Percentiles rank a stretch among this genome's conserved stretches.
Evolutionary conservation across 2,113 vertebrate genomes (phyloP).

Genomic region (Scytalopus superciliaris): DNA sequence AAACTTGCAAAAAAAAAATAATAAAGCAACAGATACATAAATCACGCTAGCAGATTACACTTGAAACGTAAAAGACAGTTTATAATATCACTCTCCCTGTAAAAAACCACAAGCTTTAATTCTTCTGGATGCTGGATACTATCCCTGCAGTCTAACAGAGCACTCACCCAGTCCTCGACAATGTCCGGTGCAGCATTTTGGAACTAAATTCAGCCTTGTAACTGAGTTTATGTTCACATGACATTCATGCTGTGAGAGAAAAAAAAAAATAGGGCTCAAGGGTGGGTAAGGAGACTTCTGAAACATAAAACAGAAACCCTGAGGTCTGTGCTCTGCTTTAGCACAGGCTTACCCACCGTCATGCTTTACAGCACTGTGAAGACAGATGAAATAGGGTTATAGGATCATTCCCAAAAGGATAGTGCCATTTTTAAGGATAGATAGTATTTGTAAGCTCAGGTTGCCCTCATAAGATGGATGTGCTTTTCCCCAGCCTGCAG

Average conservation of each 20-base stretch:
- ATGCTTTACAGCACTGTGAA: neutral
- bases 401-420: neutral
- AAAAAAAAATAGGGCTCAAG: neutral
- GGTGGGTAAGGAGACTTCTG: neutral
- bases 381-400: neutral
- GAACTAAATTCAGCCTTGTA: neutral
- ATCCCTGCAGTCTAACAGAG: neutral
- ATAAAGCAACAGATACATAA: neutral
- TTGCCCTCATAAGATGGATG: neutral
- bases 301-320: neutral
- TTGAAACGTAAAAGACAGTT: neutral
- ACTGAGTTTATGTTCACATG: neutral
- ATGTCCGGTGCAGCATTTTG: neutral
- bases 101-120: neutral
- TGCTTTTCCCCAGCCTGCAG: neutral
- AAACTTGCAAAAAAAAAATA: neutral
- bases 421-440: neutral
- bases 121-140: neutral
- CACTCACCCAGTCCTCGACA: accelerated
- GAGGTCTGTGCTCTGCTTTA: neutral
- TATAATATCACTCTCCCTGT: neutral
- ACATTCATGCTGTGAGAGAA: neutral
- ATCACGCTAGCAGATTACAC: neutral
- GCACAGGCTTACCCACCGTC: neutral
- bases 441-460: neutral